Percentiles rank a stretch among this genome's conserved stretches.
phyloP scores from a whole-genome alignment of 2,888 invertebrate genomes.

The Thumatha senex region DNA sequence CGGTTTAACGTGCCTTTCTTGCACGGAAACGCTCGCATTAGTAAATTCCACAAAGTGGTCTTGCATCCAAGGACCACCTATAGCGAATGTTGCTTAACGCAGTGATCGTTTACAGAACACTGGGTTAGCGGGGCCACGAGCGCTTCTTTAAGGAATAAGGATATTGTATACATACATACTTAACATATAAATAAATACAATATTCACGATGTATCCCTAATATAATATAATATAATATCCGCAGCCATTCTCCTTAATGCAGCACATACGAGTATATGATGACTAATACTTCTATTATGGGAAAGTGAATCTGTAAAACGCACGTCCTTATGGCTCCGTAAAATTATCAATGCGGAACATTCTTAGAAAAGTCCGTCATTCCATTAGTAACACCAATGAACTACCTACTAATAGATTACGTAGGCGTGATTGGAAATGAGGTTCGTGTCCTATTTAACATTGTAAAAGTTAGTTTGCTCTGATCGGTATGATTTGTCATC shows the following conservation, averaged over 20 bases:
- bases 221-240: not conserved
- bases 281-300: constrained; percentile 26
- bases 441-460: not conserved
- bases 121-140: too few relatives aligned
- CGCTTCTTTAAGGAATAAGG: too few relatives aligned
- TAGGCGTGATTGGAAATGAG: constrained; percentile 3
- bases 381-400: constrained; percentile 9
- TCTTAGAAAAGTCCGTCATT: constrained; percentile 24
- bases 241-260: not conserved
- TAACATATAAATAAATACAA: too few relatives aligned
- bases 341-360: constrained; percentile 16
- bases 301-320: constrained; percentile 27
- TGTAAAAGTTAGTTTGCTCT: not conserved
- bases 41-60: too few relatives aligned
- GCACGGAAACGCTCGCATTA: too few relatives aligned
- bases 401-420: constrained; percentile 6
- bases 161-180: too few relatives aligned
- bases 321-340: constrained; percentile 13
- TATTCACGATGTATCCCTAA: not conserved
- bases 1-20: too few relatives aligned
- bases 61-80: too few relatives aligned
- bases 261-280: not conserved
- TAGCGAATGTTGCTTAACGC: too few relatives aligned
- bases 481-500: not conserved
- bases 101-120: too few relatives aligned